Evolutionary conservation across 2,113 vertebrate genomes (phyloP).

Genomic region (Microtus oregoni): DNA sequence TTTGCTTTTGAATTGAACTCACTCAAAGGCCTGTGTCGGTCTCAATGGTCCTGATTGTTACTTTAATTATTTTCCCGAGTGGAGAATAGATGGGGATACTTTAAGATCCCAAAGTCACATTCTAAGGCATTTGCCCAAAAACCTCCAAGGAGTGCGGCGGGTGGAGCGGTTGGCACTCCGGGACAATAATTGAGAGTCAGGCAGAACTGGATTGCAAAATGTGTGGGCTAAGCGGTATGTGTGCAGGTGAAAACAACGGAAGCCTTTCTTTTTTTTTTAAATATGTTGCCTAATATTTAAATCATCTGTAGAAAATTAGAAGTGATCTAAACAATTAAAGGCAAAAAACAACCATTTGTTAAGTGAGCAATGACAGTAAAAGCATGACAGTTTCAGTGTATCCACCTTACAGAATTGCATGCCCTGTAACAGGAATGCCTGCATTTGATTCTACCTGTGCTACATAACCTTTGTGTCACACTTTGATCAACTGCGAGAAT

Average conservation of each 20-base stretch:
- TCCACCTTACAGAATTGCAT: background rate
- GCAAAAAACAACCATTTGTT: background rate
- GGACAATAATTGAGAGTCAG: constrained; percentile 42
- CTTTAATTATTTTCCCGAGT: constrained; percentile 24
- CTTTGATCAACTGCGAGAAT: constrained; percentile 9
- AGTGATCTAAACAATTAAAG: background rate
- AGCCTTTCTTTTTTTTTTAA: background rate
- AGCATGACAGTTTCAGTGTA: background rate
- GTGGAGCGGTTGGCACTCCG: background rate
- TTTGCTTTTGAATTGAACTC: background rate
- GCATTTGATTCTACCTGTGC: background rate
- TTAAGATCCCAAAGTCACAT: constrained; percentile 1
- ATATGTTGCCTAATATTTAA: background rate
- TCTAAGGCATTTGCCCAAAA: constrained; percentile 19
- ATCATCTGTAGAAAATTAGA: background rate
- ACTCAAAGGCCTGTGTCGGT: background rate
- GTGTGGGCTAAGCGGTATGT: background rate
- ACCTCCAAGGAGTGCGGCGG: background rate
- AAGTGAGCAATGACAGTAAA: background rate
- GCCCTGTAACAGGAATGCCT: background rate
- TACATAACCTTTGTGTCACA: background rate
- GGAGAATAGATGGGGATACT: background rate
- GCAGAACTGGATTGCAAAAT: constrained; percentile 18
- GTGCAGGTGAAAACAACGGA: constrained; percentile 41
- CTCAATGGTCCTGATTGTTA: background rate